Base-by-base conservation (phyloP, 2,113 vertebrate genomes). In the Eublepharis macularius region DNA sequence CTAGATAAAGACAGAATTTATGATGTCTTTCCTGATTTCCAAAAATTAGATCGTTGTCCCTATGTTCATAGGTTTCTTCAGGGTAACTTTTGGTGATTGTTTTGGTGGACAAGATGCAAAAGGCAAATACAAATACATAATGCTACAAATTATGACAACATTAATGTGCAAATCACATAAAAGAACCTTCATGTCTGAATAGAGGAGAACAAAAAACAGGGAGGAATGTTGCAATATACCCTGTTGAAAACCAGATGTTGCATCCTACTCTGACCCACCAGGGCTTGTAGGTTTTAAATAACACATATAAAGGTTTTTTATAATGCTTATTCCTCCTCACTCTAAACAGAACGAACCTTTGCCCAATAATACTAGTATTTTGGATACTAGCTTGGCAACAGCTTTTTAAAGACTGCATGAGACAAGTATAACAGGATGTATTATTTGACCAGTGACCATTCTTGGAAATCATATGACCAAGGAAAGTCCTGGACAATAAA, bases 401-500 rank as follows among this genome's bases (percentile, higher is more conserved):
- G 16, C 36, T 34, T 51, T 65, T 43, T n/a, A 68, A 76, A 54
- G 39, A n/a, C 43, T 49, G 41, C 54, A 63, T 65, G 34, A 65
- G 70, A 69, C 70, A 74, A 49, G n/a, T 49, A n/a, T 39, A 80
- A 74, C 54, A 49, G 54, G 51, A 51, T 84, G 77, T 54, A 77
- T 77, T 54, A 34, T 34, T 74, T 45, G 57, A 73, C 17, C 41
- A 63, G 51, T 72, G 57, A 72, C 8, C 24, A 65, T 72, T 80
- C n/a, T 80, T 80, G 69, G 66, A 80, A 86, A 86, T 70, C 77
- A 80, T 65, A 86, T 41, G 84, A 65, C 69, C 17, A 45, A 21
- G 60, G 68, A 86, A 86, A 80, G 77, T 72, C 77, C 84, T 74
- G 84, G 54, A 80, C 63, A 86, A 80, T 41, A 86, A 79, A 72